A percentile compares a stretch with the other conserved stretches of the same genome.
phyloP scores from a whole-genome alignment of 2,888 invertebrate genomes.

The Scaptomyza flava region DNA sequence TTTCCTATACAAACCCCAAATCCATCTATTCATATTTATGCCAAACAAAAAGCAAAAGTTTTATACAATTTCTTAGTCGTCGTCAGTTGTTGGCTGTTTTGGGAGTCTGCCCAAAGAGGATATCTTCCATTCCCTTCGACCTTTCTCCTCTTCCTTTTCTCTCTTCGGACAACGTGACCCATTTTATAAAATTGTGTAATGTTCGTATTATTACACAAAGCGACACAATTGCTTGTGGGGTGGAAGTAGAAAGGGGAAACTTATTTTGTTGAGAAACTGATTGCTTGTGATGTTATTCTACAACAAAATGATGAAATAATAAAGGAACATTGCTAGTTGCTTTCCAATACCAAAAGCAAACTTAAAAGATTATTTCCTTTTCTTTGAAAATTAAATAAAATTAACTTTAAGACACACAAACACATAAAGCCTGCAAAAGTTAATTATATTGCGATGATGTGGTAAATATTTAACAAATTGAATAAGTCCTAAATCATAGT shows the following conservation, averaged over 20 bases:
- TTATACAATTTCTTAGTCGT: conserved; percentile 68
- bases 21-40: conserved; percentile 79
- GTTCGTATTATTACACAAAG: conserved; percentile 70
- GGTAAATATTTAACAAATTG: conserved; percentile 57
- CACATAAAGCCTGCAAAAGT: conserved; percentile 18
- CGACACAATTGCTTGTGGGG: conserved; percentile 35
- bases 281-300: conserved; percentile 36
- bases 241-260: background rate
- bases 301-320: background rate
- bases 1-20: conserved; percentile 42
- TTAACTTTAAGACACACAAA: background rate
- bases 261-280: conserved; percentile 50
- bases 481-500: conserved; percentile 54
- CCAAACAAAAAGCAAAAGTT: conserved; percentile 78
- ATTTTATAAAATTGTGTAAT: conserved; percentile 73
- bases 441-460: conserved; percentile 53
- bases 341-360: background rate
- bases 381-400: background rate
- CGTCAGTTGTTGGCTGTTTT: conserved; percentile 76
- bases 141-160: background rate
- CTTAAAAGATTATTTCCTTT: background rate
- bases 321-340: background rate
- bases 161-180: conserved; percentile 64
- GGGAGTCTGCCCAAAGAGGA: conserved; percentile 39
- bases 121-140: background rate